Evolutionary conservation across 2,888 invertebrate genomes (phyloP), one percentile per base, ranked within the genome.

Genomic region (Oscheius sp.): DNA sequence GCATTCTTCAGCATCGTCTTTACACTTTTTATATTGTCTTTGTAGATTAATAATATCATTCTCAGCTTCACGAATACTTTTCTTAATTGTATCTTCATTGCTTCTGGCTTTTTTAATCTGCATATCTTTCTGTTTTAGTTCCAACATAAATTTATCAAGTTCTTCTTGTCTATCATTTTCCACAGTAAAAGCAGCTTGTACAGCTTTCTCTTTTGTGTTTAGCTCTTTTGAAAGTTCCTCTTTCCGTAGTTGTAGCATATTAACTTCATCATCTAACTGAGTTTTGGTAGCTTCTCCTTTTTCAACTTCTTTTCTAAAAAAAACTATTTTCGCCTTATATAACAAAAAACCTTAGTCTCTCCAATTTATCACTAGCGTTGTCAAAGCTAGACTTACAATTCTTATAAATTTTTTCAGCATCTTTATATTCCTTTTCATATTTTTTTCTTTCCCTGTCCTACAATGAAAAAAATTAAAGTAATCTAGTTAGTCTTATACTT

Each of bases 21-120:
- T 9, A 14, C n/a, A 14, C 20, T 59, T 88, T 73, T 90, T 87
- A 74, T 89, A 89, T 6, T 67, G 85, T 85, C 3, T 80, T 80
- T 51, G 78, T 20, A 56, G 63, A 51, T 38, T 67, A 38, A 44
- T 26, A 2, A 24, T 17, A 0, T 59, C 59, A 9, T 9, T 67
- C 64, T 51, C 73, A 9, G 41, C 41, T 30, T 72, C 72, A 24
- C 56, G 26, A 12, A 49, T 54, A n/a, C 68, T 70, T 41, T 66
- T 72, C 20, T 65, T 68, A 20, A 63, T 30, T 6, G 12, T 20
- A 32, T 76, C 76, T 38, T 36, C 32, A 30, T 65, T 49, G 28
- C 71, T 68, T 12, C 44, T n/a, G 1, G 59, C 17, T n/a, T 63
- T 71, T 33, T 54, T 67, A 32, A 71, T 47, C 30, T 59, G 30